Percentiles rank a stretch among this genome's conserved stretches.
These are phyloP conservation scores for Manduca sexta DNA, from an alignment of 1,140 invertebrate genomes.

Conservation along the genomic window DNA sequence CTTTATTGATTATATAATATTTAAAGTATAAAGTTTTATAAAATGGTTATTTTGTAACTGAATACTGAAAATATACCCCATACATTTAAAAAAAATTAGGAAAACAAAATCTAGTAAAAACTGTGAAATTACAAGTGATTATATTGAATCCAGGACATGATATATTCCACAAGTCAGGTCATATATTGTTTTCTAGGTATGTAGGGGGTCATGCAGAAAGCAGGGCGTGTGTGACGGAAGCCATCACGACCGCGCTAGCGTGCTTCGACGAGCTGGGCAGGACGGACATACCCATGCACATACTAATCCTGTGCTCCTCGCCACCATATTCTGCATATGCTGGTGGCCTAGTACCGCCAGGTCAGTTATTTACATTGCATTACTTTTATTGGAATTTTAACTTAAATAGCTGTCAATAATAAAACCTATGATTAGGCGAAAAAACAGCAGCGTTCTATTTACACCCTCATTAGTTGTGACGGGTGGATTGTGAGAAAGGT, in stretches of 20 bases:
- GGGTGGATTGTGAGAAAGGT: slow-evolving; percentile 45
- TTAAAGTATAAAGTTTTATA: too few relatives aligned
- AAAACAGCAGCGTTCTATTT: background rate
- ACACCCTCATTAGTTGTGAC: background rate
- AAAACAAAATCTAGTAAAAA: too few relatives aligned
- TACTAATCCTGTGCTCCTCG: slow-evolving; percentile 94
- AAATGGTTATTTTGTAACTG: too few relatives aligned
- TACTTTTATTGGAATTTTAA: slow-evolving; percentile 34
- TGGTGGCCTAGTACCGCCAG: slow-evolving; percentile 65
- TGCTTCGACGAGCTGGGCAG: slow-evolving; percentile 91
- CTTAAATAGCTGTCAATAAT: background rate
- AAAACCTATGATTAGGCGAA: too few relatives aligned
- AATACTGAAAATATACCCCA: too few relatives aligned
- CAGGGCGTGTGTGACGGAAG: slow-evolving; percentile 92
- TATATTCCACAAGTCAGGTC: too few relatives aligned
- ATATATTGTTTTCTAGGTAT: slow-evolving; percentile 74
- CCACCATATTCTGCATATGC: slow-evolving; percentile 91
- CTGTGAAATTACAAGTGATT: too few relatives aligned
- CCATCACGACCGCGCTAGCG: slow-evolving; percentile 87
- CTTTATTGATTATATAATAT: too few relatives aligned
- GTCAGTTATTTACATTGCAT: slow-evolving; percentile 72
- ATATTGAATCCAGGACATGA: too few relatives aligned
- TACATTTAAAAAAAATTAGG: too few relatives aligned
- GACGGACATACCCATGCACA: slow-evolving; percentile 80
- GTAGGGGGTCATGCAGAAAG: slow-evolving; percentile 92